phyloP scores from a whole-genome alignment of 1,140 invertebrate genomes.

The Mercenaria mercenaria region DNA sequence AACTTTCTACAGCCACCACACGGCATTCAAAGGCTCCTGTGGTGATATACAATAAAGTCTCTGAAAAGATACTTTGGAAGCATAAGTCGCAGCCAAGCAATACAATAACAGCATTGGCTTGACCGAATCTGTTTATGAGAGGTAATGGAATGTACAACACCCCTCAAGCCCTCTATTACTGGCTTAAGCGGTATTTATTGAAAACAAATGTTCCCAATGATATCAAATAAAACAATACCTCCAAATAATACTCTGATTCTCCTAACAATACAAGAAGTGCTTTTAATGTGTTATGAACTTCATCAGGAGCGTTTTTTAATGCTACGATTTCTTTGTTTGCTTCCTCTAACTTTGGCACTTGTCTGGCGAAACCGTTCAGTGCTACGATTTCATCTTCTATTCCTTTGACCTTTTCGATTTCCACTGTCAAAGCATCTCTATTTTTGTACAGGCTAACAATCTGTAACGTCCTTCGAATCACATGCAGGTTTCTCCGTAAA shows the following conservation, averaged over 20 bases:
- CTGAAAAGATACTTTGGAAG: no score
- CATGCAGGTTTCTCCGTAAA: constrained; percentile 2
- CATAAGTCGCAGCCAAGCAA: no score
- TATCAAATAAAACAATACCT: no score
- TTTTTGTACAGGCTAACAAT: background rate
- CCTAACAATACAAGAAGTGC: background rate
- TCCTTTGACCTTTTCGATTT: background rate
- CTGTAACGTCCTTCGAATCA: background rate
- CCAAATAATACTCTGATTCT: background rate
- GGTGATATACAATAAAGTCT: no score
- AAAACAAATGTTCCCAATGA: no score
- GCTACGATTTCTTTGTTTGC: background rate
- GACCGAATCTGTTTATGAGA: no score
- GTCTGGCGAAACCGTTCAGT: background rate
- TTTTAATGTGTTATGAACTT: background rate
- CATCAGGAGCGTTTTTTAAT: background rate
- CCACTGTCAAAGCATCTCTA: background rate
- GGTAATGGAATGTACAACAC: no score
- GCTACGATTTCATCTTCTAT: background rate
- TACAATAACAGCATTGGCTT: no score
- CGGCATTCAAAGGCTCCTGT: no score
- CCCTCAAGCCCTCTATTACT: no score
- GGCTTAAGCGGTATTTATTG: no score
- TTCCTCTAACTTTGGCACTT: background rate
- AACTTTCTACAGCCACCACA: no score